These are phyloP conservation scores for Agrilus biguttatus DNA, from an alignment of 2,888 invertebrate genomes.

Conservation along the genomic window DNA sequence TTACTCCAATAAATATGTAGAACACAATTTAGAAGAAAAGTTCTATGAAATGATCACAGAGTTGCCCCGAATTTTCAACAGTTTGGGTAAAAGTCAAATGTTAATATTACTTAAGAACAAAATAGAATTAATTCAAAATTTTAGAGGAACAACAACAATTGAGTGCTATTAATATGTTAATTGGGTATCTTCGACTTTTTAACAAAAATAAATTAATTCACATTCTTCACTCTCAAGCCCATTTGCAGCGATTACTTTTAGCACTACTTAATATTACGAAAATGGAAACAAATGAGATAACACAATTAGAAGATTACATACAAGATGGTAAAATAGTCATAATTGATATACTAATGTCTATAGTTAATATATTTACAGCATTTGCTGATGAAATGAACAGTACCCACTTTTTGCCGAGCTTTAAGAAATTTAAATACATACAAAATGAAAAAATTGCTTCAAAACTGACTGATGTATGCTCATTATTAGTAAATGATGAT, in stretches of 20 bases:
- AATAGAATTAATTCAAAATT: conserved; percentile 6
- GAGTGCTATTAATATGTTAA: conserved; percentile 45
- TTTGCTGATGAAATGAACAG: conserved; percentile 15
- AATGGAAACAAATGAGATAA: conserved; percentile 33
- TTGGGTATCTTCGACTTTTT: conserved; percentile 50
- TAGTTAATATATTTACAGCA: background rate
- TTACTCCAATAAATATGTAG: conserved; percentile 26
- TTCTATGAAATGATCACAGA: conserved; percentile 42
- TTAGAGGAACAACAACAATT: conserved; percentile 47
- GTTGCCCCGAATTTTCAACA: conserved; percentile 52
- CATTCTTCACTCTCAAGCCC: conserved; percentile 38
- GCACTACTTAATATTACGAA: conserved; percentile 40
- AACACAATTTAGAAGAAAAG: conserved; percentile 44
- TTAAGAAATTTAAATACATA: conserved; percentile 45
- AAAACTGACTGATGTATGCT: conserved; percentile 41
- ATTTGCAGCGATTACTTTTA: conserved; percentile 41
- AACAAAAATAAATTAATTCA: conserved; percentile 39
- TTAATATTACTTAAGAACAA: background rate
- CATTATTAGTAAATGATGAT: conserved; percentile 38
- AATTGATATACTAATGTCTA: no score
- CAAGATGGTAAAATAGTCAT: conserved; percentile 22
- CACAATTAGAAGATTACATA: conserved; percentile 38
- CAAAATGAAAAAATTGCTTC: conserved; percentile 30
- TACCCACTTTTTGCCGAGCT: conserved; percentile 13
- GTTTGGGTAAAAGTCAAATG: conserved; percentile 32